phyloP scores from a whole-genome alignment of 2,113 vertebrate species.

The Coptodon bakossiorum region DNA sequence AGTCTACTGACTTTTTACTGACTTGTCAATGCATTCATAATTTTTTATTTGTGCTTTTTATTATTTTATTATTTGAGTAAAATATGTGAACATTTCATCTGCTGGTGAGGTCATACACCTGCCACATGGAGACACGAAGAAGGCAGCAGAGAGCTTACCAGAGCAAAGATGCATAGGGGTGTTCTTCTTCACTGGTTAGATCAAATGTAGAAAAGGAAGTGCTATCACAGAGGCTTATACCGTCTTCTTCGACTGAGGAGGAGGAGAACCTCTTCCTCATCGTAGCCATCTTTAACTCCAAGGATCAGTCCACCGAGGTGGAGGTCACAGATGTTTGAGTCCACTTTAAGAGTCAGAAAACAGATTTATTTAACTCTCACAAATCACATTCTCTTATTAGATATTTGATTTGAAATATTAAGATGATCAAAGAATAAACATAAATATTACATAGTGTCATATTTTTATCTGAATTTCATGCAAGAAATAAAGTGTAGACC shows the following conservation, averaged over 20 bases:
- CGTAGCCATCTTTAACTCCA: neutral
- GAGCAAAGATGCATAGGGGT: slow-evolving; percentile 17
- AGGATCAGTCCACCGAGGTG: neutral
- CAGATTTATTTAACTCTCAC: neutral
- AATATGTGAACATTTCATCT: neutral
- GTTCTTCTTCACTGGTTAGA: neutral
- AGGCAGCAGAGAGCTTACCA: neutral
- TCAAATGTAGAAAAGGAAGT: neutral
- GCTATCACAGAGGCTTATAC: neutral
- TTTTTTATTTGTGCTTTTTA: neutral
- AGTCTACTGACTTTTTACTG: too few species aligned
- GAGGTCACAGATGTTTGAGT: neutral
- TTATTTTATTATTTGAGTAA: neutral
- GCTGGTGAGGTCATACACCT: neutral
- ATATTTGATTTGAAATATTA: neutral
- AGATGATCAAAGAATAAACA: neutral
- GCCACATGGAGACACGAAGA: neutral
- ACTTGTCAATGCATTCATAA: rapidly evolving
- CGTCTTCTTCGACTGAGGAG: slow-evolving; percentile 2
- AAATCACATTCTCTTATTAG: neutral
- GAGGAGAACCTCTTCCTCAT: slow-evolving; percentile 27
- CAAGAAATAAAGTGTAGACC: neutral
- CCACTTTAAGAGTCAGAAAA: neutral
- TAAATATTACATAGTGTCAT: neutral
- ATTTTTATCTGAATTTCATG: neutral